Evolutionary conservation across 1,140 invertebrate species (phyloP), one percentile per base, ranked within the genome.

Genomic region (Aphis gossypii): DNA sequence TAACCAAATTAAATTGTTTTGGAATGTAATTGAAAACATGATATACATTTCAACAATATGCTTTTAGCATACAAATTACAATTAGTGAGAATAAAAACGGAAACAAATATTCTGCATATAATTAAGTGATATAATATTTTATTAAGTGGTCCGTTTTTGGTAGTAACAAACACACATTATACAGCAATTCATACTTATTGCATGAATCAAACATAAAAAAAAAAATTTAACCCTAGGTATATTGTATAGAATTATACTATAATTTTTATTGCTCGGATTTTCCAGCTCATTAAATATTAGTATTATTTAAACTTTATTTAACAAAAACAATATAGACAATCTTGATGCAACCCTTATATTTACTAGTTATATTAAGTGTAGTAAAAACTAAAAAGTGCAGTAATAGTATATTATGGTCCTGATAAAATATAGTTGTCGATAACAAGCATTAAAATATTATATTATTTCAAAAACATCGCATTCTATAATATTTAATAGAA

Each of bases 11-110:
- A 82, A 82, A 35, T 20, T 82, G 76, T 82, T 35, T 82, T 35
- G 76, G n/a, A 82, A 35, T 82, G 35, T 82, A 82, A 82, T 82
- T 82, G 35, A 82, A 82, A 82, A 82, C 60, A 68, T 68, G 60
- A 68, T 68, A 68, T 35, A 82, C 76, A 82, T 82, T 82, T 82
- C 76, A 82, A 82, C 76, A 41, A 41, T 41, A 82, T 38, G 76
- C n/a, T 38, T 82, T 82, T 82, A 35, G 76, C n/a, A 82, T 82
- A 35, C 35, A 38, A 82, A 82, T 82, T 35, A 38, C 35, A 82
- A 82, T 35, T 82, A 82, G 35, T 82, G 20, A 20, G 30, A 82
- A 82, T 35, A 82, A 82, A 82, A 82, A 82, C n/a, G 38, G n/a
- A 35, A 82, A 82, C n/a, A 82, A 82, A 82, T 51, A 82, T 35